Percentiles rank a stretch among this genome's conserved stretches.
These are phyloP conservation scores for Thamnophis elegans DNA, from an alignment of 2,797 vertebrate species.

Conservation along the genomic window DNA sequence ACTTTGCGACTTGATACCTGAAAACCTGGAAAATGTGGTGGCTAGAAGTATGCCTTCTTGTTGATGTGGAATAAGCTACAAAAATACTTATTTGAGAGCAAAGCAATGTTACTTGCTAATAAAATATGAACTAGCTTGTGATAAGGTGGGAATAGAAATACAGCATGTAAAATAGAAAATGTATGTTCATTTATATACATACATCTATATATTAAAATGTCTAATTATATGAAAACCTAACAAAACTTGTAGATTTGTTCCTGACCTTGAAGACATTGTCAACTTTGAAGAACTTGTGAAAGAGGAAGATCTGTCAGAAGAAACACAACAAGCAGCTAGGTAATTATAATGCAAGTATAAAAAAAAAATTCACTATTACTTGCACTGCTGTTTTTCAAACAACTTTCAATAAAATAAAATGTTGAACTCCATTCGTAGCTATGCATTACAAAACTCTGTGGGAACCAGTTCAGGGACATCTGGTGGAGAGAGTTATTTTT, in stretches of 20 bases:
- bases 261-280: slow-evolving; percentile 97
- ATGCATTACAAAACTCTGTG: neutral
- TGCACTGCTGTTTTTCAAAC: neutral
- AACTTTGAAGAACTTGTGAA: slow-evolving; percentile 98
- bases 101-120: neutral
- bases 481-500: neutral
- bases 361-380: neutral
- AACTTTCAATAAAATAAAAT: neutral
- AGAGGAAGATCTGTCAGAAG: slow-evolving; percentile 92
- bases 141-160: neutral
- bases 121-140: neutral
- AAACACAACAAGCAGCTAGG: slow-evolving; percentile 91
- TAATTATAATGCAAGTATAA: slow-evolving; percentile 54
- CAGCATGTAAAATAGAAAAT: neutral
- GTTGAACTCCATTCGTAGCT: neutral
- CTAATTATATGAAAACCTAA: slow-evolving; percentile 22
- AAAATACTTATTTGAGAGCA: neutral
- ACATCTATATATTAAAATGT: neutral
- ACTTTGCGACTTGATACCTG: neutral
- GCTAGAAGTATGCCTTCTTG: neutral
- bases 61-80: neutral
- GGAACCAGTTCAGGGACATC: neutral
- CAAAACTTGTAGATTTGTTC: slow-evolving; percentile 85
- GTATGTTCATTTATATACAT: neutral
- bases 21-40: neutral